These are phyloP conservation scores for Chaetogeoica ovagalla DNA, from an alignment of 2,888 invertebrate genomes.

Conservation along the genomic window DNA sequence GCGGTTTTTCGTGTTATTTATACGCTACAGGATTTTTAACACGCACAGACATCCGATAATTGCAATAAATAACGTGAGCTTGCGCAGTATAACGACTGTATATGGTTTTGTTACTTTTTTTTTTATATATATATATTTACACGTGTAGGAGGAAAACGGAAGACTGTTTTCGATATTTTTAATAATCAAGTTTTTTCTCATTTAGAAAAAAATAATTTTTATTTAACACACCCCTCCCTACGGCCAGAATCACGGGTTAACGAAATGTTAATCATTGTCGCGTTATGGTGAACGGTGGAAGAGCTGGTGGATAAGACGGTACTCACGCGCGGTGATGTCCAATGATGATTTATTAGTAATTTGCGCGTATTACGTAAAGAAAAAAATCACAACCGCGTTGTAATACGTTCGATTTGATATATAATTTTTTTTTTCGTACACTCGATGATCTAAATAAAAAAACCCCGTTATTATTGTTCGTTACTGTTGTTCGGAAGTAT, in stretches of 20 bases:
- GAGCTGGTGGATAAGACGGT: no score
- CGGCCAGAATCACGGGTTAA: no score
- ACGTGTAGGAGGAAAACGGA: conserved; percentile 4
- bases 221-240: no score
- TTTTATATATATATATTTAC: neutral
- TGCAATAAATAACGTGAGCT: neutral
- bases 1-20: conserved; percentile 1
- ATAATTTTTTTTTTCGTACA: neutral
- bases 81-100: neutral
- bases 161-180: conserved; percentile 1
- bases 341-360: no score
- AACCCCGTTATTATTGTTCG: neutral
- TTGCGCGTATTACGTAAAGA: no score
- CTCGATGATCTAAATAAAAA: neutral
- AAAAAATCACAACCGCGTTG: no score
- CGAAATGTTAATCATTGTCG: no score
- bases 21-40: conserved; percentile 17
- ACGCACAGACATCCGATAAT: conserved; percentile 15
- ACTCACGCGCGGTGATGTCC: no score
- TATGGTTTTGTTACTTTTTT: neutral
- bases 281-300: no score
- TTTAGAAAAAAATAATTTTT: no score
- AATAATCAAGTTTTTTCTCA: no score
- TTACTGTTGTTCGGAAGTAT: neutral
- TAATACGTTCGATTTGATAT: neutral